Percentiles rank a stretch among this genome's conserved stretches.
These are phyloP conservation scores for Scyliorhinus canicula DNA, from an alignment of 2,797 vertebrate species.

Conservation along the genomic window DNA sequence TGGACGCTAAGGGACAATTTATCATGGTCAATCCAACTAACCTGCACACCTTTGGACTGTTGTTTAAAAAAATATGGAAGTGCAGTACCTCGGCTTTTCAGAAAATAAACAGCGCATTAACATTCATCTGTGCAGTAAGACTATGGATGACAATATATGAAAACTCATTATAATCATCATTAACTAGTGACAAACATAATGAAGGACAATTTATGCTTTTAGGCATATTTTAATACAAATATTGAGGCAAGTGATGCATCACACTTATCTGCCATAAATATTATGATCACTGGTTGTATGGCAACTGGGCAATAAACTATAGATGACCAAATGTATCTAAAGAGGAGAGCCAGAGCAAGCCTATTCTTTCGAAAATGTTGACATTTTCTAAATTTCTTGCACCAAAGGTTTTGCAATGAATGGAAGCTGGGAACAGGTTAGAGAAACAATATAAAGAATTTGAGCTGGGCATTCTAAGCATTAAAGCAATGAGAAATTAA, in stretches of 20 bases:
- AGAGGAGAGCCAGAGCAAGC: background rate
- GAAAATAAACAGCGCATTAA: background rate
- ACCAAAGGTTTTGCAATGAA: background rate
- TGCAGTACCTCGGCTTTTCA: background rate
- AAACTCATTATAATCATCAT: conserved; percentile 10
- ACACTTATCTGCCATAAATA: background rate
- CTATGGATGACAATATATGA: background rate
- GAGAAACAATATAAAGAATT: background rate
- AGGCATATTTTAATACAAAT: conserved; percentile 24
- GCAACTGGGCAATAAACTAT: background rate
- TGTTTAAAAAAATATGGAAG: background rate
- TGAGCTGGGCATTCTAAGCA: background rate
- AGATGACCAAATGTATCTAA: conserved; percentile 1
- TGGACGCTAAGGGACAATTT: no score
- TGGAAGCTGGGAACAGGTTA: background rate
- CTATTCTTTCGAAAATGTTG: background rate
- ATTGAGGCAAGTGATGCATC: background rate
- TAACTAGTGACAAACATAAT: conserved; percentile 13
- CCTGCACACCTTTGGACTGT: no score
- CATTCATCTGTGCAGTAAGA: background rate
- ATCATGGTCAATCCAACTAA: no score
- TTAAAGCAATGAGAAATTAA: background rate
- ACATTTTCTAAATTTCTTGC: background rate
- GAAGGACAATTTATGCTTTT: conserved; percentile 31
- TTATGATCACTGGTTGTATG: conserved; percentile 20